Evolutionary conservation across 2,113 vertebrate species (phyloP), one percentile per base, ranked within the genome.

Genomic region (Tympanuchus pallidicinctus): DNA sequence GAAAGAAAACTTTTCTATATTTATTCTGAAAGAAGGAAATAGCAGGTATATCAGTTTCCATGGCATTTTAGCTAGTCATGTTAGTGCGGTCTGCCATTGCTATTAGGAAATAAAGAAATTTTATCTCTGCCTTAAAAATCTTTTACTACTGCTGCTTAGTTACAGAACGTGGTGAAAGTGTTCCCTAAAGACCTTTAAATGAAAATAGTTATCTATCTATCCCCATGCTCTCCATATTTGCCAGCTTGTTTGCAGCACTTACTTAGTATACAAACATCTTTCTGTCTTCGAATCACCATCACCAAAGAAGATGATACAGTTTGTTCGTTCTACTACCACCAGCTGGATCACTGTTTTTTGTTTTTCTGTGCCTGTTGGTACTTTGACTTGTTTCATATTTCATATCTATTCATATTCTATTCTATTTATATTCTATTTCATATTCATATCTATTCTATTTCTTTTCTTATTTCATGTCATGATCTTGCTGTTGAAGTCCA

Each of bases 321-420:
- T 92, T 81, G 18, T 86, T 92, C 56, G 36, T 36, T 81, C 18
- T 66, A 3, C 17, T 52, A 0, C 70, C 64, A 83, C 45, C 60
- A 92, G 19, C 70, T 64, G 56, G 45, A 50, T 90, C 32, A 50
- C 18, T 71, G 47, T 0, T 43, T 81, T 71, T 77, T 10, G 10
- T 43, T 83, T 74, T 90, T 84, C 65, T 85, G 15, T 92, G 78
- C 42, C 74, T 78, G 7, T 75, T 72, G 61, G 48, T 85, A 93
- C 34, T 47, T 56, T 85, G 45, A 43, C 21, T 79, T 76, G 11
- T 73, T 93, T 92, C 36, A 40, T 47, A 52, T 38, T 10, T 38
- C 38, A 38, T 38, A 38, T 38, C 38, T 38, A 38, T 38, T 38
- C 38, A 38, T 38, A 38, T 38, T 38, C 38, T 38, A 38, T 38